Percentiles rank a stretch among this genome's conserved stretches.
These are phyloP conservation scores for Tribolium madens DNA, from an alignment of 1,140 invertebrate species.

Conservation along the genomic window DNA sequence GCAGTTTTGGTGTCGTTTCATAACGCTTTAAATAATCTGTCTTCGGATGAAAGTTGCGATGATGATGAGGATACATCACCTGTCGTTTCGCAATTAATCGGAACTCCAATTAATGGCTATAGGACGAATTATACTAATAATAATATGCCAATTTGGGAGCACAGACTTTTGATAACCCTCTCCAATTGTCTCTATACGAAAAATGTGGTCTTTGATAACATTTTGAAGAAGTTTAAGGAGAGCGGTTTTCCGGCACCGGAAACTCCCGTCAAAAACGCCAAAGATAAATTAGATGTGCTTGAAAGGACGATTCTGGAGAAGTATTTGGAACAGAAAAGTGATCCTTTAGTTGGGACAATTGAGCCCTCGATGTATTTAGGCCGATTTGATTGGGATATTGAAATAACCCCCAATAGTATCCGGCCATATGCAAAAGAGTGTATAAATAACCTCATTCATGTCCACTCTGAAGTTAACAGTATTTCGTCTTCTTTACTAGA, in stretches of 20 bases:
- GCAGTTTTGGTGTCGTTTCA: constrained; percentile 77
- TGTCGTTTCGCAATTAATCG: constrained; percentile 74
- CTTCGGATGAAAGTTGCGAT: constrained; percentile 74
- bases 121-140: constrained; percentile 53
- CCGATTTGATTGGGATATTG: constrained; percentile 86
- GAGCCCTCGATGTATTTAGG: constrained; percentile 96
- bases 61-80: constrained; percentile 69
- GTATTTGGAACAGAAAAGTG: constrained; percentile 93
- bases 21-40: constrained; percentile 74
- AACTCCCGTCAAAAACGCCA: constrained; percentile 71
- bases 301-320: constrained; percentile 81
- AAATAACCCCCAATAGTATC: constrained; percentile 80
- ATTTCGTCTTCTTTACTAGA: constrained; percentile 83
- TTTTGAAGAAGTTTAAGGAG: constrained; percentile 74
- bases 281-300: constrained; percentile 72
- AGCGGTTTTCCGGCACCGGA: constrained; percentile 80
- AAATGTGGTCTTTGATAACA: constrained; percentile 77
- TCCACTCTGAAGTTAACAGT: constrained; percentile 91
- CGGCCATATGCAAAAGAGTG: constrained; percentile 94
- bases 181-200: constrained; percentile 91
- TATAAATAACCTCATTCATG: constrained; percentile 90
- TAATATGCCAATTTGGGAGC: constrained; percentile 77
- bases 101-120: constrained; percentile 69
- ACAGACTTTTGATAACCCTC: constrained; percentile 85
- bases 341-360: constrained; percentile 92